Base-by-base conservation (phyloP, 2,113 vertebrate species). In the Cranoglanis bouderius region DNA sequence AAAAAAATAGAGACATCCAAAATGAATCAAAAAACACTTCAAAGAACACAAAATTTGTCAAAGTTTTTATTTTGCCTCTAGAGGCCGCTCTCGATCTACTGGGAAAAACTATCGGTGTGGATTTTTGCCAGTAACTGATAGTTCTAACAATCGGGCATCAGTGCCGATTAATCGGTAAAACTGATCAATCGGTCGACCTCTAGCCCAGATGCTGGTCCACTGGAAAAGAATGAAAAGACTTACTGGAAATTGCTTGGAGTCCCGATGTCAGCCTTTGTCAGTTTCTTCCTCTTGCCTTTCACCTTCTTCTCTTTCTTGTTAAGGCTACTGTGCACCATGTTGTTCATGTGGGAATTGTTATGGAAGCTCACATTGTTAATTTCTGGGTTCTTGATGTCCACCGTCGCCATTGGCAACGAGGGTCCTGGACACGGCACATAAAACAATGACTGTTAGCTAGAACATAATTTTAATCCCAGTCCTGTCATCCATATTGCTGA, bases 341-440 rank as follows among this genome's bases (percentile, higher is more conserved):
- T 98, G 95, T 99, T 99, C 91, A 98, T 94, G 95, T 97, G 98
- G 90, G 97, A 92, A 90, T 96, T 94, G 96, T 97, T 97, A 96
- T 97, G 94, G 93, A 94, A 97, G 90, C 98, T 95, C 91, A 97
- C 95, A 90, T 96, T 99, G 94, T 97, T 99, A 90, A 99, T 99
- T 96, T 99, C 98, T 49, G 98, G 98, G 92, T 99, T 99, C 96
- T 98, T 99, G 92, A 99, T 99, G 94, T 99, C 98, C 94, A 99
- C 97, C 40, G 98, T 99, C 94, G 98, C 98, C 97, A 99, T 98
- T 90, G 96, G 97, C 91, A 99, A 96, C 94, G 95, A 96, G 63
- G 97, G 98, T 91, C 98, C 98, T 99, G 90, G 70, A 88, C 81
- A 90, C 84, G 57, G 75, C 57, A 84, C 74, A 89, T 51, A 24